Percentiles rank a stretch among this genome's conserved stretches.
Evolutionary conservation across 2,888 invertebrate species (phyloP).

Genomic region (Zonitis immaculata): DNA sequence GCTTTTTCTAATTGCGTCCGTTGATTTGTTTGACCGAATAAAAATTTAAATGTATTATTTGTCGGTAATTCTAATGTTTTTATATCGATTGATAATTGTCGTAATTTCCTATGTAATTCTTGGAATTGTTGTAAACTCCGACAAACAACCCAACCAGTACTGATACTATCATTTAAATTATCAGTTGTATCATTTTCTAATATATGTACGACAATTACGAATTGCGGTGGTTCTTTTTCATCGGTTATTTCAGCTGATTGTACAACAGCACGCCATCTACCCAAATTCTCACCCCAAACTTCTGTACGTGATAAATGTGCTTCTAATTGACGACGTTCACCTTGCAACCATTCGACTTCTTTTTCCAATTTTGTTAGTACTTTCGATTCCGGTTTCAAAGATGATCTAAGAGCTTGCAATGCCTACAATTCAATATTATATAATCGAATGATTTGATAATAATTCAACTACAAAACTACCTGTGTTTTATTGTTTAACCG

Average conservation of each 20-base stretch:
- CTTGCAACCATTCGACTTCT: slow-evolving; percentile 78
- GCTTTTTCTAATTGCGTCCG: slow-evolving; percentile 72
- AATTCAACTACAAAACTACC: slow-evolving; percentile 40
- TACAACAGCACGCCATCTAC: slow-evolving; percentile 81
- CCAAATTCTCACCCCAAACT: slow-evolving; percentile 85
- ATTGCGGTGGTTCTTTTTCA: slow-evolving; percentile 58
- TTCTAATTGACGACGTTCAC: slow-evolving; percentile 75
- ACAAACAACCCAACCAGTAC: slow-evolving; percentile 65
- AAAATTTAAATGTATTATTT: slow-evolving; percentile 66
- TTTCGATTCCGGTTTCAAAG: slow-evolving; percentile 77
- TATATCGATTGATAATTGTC: slow-evolving; percentile 75
- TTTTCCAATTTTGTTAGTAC: slow-evolving; percentile 73
- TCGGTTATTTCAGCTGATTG: slow-evolving; percentile 66
- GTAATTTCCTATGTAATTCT: slow-evolving; percentile 77
- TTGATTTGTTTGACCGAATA: slow-evolving; percentile 78
- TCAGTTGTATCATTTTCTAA: slow-evolving; percentile 59
- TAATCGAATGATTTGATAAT: background rate
- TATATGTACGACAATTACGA: slow-evolving; percentile 78
- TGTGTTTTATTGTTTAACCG: slow-evolving; percentile 78
- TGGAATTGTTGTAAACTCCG: slow-evolving; percentile 61
- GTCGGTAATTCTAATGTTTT: slow-evolving; percentile 80
- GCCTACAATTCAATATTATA: slow-evolving; percentile 54
- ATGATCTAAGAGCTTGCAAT: slow-evolving; percentile 73
- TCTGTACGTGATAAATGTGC: slow-evolving; percentile 82
- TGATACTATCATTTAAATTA: slow-evolving; percentile 53